phyloP scores from a whole-genome alignment of 2,113 vertebrate species.

The Hemiprocne comata region DNA sequence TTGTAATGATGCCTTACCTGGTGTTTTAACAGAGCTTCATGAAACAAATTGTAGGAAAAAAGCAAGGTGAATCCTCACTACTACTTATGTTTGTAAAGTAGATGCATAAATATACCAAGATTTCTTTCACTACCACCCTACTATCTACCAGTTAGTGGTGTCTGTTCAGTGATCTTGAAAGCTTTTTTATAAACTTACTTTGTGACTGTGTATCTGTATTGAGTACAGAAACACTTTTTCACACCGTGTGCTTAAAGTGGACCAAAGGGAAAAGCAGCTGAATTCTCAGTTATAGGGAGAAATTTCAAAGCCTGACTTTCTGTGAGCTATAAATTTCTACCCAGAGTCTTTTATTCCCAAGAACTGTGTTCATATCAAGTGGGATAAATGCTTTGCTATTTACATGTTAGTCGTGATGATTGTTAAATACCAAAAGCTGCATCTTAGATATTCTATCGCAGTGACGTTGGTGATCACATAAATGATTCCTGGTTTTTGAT shows the following conservation, averaged over 20 bases:
- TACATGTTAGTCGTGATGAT: accelerated
- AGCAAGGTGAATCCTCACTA: not conserved
- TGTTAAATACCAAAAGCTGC: not conserved
- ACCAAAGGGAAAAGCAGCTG: not conserved
- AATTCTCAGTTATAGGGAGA: not conserved
- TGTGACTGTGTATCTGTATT: not conserved
- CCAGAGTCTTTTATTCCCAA: not conserved
- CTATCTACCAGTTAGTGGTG: not conserved
- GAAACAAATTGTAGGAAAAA: not conserved
- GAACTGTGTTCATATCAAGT: not conserved
- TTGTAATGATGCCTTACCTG: not conserved
- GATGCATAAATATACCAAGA: not conserved
- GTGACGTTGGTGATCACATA: accelerated
- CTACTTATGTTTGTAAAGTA: not conserved
- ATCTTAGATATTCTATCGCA: not conserved
- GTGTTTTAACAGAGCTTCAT: not conserved
- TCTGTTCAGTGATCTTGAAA: conserved; percentile 2
- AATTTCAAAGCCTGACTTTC: not conserved
- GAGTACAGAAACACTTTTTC: not conserved
- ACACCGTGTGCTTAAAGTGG: not conserved
- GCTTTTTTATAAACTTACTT: conserved; percentile 15
- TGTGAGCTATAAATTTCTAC: not conserved
- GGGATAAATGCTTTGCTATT: not conserved
- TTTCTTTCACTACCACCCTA: not conserved
- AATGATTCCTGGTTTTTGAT: not conserved